Evolutionary conservation across 2,888 invertebrate species (phyloP).

Genomic region (Drosophila multiciliata): DNA sequence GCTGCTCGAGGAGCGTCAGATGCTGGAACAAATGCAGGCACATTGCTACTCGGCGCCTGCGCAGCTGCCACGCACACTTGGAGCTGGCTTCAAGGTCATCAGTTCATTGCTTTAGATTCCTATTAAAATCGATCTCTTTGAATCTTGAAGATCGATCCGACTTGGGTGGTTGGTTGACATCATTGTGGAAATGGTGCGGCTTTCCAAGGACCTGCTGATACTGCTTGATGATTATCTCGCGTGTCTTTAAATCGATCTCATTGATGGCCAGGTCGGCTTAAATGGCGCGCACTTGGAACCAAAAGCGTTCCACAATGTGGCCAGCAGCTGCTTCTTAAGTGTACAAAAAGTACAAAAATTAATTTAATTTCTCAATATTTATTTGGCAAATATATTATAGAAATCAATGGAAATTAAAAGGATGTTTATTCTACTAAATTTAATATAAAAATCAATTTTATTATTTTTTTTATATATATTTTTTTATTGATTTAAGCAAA

Average conservation of each 20-base stretch:
- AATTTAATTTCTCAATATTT: not conserved
- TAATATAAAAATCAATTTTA: too few species aligned
- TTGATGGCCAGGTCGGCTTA: slow-evolving; percentile 82
- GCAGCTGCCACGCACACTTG: slow-evolving; percentile 77
- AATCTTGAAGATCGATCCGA: not conserved
- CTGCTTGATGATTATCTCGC: slow-evolving; percentile 79
- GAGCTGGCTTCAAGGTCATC: slow-evolving; percentile 81
- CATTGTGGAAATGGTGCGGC: not conserved
- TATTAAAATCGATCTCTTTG: not conserved
- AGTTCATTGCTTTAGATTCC: slow-evolving; percentile 53
- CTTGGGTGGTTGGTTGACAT: not conserved
- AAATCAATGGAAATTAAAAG: not conserved
- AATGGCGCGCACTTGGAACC: slow-evolving; percentile 74
- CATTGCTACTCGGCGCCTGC: slow-evolving; percentile 84
- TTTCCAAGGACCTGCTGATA: slow-evolving; percentile 65
- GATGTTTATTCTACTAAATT: not conserved
- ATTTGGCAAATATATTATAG: not conserved
- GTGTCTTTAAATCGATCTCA: slow-evolving; percentile 81
- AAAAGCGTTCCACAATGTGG: slow-evolving; percentile 58
- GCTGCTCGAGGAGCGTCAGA: slow-evolving; percentile 81
- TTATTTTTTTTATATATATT: not conserved
- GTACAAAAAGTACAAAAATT: slow-evolving; percentile 1
- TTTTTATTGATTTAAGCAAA: slow-evolving; percentile 64
- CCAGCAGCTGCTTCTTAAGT: slow-evolving; percentile 67
- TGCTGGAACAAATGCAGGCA: slow-evolving; percentile 83